Conservation (phyloP, 2,888 invertebrate genomes). For the Meiosimyza platycephala region DNA sequence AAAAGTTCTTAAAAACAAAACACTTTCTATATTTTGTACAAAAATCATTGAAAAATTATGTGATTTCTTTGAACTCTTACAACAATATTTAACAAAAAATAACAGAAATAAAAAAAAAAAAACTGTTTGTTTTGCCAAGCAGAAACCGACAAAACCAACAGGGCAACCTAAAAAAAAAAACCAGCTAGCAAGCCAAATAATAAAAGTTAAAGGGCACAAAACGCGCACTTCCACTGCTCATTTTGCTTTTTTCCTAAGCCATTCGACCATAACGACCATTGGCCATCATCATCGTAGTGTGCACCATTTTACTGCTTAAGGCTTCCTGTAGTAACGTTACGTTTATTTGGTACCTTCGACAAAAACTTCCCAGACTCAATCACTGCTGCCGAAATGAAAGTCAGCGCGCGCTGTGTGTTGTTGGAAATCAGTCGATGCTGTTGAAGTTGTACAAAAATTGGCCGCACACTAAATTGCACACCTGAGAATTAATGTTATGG, state of each 20-base stretch:
- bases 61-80: too few species aligned
- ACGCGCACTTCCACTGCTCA: conserved; percentile 57
- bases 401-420: too few species aligned
- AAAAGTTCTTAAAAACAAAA: too few species aligned
- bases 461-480: conserved; percentile 60
- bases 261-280: conserved; percentile 36
- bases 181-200: conserved; percentile 53
- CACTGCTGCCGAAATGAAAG: too few species aligned
- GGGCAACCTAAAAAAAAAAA: conserved; percentile 43
- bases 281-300: not conserved
- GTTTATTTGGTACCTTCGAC: too few species aligned
- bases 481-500: conserved; percentile 57
- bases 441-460: conserved; percentile 48
- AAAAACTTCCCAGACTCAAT: too few species aligned
- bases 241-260: conserved; percentile 43
- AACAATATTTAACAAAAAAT: not conserved
- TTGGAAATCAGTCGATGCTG: too few species aligned
- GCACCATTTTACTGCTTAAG: conserved; percentile 13
- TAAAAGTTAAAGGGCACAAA: conserved; percentile 56
- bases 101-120: not conserved
- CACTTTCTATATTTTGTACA: too few species aligned
- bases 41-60: too few species aligned
- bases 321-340: too few species aligned
- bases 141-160: conserved; percentile 43
- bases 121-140: too few species aligned